Evolutionary conservation across 2,888 invertebrate genomes (phyloP), one percentile per base, ranked within the genome.

Genomic region (Metellina segmentata): DNA sequence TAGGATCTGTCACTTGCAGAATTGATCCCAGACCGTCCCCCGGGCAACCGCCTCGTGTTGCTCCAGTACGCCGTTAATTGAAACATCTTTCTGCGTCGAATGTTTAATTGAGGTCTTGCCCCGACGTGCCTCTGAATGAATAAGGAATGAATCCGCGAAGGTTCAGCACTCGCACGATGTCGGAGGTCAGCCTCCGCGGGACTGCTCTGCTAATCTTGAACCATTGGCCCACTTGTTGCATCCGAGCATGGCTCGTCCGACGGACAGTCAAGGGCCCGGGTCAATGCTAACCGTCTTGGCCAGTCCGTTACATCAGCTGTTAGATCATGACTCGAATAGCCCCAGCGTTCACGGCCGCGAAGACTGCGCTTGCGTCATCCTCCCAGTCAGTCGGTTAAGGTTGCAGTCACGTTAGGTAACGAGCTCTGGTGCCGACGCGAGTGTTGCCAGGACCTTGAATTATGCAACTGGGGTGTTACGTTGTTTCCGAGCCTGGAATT

Each of bases 201-300:
- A 48, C 13, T n/a, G 52, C 52, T 19, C 52, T 53, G n/a, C 53
- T 85, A 77, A 74, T 71, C 85, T 85, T 90, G 79, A 83, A 75
- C 82, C 70, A 34, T 48, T 82, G 83, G 71, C 91, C 91, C 82
- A 83, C 51, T 87, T 81, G 61, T 75, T 34, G 34, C 34, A 34
- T 34, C 34, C 34, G 34, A 34, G 34, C 34, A 34, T 34, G 34
- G 34, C 34, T 34, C 34, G 34, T 34, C 34, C 16, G 51, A 48
- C 20, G 48, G 13, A 69, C 85, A 79, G 90, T 90, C 90, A 90
- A 90, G 90, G 90, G 90, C 90, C 78, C 48, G 53, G 91, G 91
- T 91, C 91, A 91, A 83, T 91, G 87, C 91, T 87, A 87, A 83
- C 78, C 70, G 77, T 8, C 71, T 16, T n/a, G n/a, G 52, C n/a